phyloP scores from a whole-genome alignment of 2,113 vertebrate genomes.

The Ctenodactylus gundi region DNA sequence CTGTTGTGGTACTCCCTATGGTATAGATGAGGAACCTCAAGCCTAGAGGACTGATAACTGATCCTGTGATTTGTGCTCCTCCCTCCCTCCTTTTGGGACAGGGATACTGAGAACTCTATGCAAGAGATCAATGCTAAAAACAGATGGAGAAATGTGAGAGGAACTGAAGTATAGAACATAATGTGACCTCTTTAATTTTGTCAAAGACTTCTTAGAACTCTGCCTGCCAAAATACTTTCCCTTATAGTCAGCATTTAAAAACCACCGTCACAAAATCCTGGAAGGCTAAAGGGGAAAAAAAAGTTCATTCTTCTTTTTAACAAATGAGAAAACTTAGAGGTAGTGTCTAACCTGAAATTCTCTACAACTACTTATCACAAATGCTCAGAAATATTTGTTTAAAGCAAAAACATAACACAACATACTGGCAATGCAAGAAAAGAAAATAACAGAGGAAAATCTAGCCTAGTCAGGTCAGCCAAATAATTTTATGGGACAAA shows the following conservation, averaged over 20 bases:
- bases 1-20: background rate
- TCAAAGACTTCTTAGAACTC: background rate
- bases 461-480: background rate
- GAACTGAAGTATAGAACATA: background rate
- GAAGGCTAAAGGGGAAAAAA: background rate
- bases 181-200: constrained; percentile 21
- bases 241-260: constrained; percentile 27
- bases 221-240: constrained; percentile 45
- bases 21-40: background rate
- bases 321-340: constrained; percentile 10
- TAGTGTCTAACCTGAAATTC: constrained; percentile 36
- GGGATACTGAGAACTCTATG: background rate
- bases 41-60: constrained; percentile 1
- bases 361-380: background rate
- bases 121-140: background rate
- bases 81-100: background rate
- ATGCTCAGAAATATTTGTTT: constrained; percentile 18
- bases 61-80: background rate
- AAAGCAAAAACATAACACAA: background rate
- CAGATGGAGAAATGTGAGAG: background rate
- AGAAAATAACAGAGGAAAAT: constrained; percentile 15
- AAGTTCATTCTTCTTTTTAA: constrained; percentile 39
- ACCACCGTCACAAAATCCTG: constrained; percentile 18
- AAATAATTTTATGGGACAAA: background rate
- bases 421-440: background rate